A percentile compares a stretch with the other conserved stretches of the same genome.
These are phyloP conservation scores for Limnephilus marmoratus DNA, from an alignment of 2,888 invertebrate species.

Conservation along the genomic window DNA sequence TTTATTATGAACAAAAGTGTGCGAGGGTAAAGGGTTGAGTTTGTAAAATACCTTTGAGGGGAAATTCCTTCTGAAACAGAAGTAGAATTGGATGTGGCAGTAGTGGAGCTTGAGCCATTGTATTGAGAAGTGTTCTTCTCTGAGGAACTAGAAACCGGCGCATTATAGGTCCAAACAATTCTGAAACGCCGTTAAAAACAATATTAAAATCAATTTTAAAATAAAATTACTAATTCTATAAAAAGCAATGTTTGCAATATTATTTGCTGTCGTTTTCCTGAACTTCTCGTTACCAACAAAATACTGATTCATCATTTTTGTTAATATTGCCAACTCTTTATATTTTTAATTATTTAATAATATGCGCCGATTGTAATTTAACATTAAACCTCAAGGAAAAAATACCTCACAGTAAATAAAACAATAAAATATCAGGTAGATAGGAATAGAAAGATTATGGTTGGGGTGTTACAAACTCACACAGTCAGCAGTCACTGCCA, in stretches of 20 bases:
- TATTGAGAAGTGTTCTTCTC: constrained; percentile 78
- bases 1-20: neutral
- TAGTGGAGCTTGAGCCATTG: constrained; percentile 79
- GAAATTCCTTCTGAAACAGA: constrained; percentile 77
- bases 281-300: neutral
- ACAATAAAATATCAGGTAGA: neutral
- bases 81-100: constrained; percentile 79
- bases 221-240: neutral
- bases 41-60: constrained; percentile 70
- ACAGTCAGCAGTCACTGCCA: too few species aligned
- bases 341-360: neutral
- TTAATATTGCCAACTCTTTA: neutral
- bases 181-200: constrained; percentile 72
- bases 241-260: neutral
- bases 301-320: neutral
- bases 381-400: neutral
- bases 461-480: neutral
- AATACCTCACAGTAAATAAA: neutral
- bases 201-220: neutral
- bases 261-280: neutral
- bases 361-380: neutral
- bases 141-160: constrained; percentile 83
- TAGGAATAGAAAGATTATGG: neutral
- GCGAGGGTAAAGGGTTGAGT: neutral
- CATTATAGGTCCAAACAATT: constrained; percentile 95